Conservation (phyloP, 2,797 vertebrate genomes). For the Sebastes baramenuke region DNA sequence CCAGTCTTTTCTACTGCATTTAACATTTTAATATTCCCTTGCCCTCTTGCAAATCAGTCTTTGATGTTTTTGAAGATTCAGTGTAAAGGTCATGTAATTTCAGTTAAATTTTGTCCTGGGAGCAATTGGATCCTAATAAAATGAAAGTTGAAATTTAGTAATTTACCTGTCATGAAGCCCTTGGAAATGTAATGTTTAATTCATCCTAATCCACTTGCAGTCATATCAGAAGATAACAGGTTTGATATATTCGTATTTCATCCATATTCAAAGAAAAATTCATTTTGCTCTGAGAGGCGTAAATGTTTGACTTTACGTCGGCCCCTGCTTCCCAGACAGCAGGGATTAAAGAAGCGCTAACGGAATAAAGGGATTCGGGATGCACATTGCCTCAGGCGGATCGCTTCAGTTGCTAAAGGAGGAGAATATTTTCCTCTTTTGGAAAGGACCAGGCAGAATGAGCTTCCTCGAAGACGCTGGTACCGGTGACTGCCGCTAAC, state of each 20-base stretch:
- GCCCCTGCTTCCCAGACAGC: slow-evolving; percentile 57
- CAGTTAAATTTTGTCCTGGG: slow-evolving; percentile 17
- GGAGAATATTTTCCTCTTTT: slow-evolving; percentile 49
- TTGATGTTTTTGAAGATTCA: slow-evolving; percentile 42
- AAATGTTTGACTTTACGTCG: slow-evolving; percentile 64
- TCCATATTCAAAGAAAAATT: slow-evolving; percentile 56
- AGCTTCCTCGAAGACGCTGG: slow-evolving; percentile 49
- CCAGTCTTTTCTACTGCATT: slow-evolving; percentile 4
- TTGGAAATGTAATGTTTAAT: slow-evolving; percentile 43
- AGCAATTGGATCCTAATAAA: slow-evolving; percentile 36
- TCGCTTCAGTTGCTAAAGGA: slow-evolving; percentile 49
- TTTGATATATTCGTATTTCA: slow-evolving; percentile 59
- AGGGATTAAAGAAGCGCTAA: slow-evolving; percentile 67
- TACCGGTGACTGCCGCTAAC: slow-evolving; percentile 33
- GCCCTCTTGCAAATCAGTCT: slow-evolving; percentile 19
- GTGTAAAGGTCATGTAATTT: slow-evolving; percentile 24
- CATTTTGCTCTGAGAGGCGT: slow-evolving; percentile 48
- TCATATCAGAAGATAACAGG: slow-evolving; percentile 50
- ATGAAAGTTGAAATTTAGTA: slow-evolving; percentile 43
- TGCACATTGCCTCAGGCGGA: slow-evolving; percentile 59
- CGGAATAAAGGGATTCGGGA: slow-evolving; percentile 68
- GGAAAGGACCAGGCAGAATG: slow-evolving; percentile 36
- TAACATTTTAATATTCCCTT: slow-evolving; percentile 23
- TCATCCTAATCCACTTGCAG: slow-evolving; percentile 55
- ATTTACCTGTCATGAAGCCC: slow-evolving; percentile 52